Evolutionary conservation across 2,888 invertebrate species (phyloP).

Genomic region (Amorpha juglandis): DNA sequence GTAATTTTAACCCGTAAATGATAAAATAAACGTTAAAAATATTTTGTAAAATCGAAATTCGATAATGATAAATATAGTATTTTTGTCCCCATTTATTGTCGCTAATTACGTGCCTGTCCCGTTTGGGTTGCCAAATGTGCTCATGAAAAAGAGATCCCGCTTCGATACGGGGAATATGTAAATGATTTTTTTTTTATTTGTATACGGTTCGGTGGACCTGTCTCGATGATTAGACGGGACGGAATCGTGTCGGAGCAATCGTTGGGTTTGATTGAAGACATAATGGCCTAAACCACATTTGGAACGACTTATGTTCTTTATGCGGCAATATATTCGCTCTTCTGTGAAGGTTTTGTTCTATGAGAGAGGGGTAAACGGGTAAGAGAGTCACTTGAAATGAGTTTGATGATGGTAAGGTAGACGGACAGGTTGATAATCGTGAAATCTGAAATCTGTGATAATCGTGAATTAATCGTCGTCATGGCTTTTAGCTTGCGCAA

Average conservation of each 20-base stretch:
- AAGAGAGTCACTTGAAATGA: too few species aligned
- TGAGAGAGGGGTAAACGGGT: too few species aligned
- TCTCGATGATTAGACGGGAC: conserved; percentile 46
- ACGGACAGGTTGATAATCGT: too few species aligned
- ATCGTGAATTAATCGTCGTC: too few species aligned
- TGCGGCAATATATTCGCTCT: too few species aligned
- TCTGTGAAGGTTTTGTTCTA: too few species aligned
- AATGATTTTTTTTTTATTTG: conserved; percentile 60
- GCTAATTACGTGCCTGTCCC: conserved; percentile 14
- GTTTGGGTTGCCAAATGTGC: conserved; percentile 67
- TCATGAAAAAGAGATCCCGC: conserved; percentile 66
- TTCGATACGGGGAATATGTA: conserved; percentile 60
- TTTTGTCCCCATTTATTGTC: not conserved
- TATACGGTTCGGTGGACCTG: conserved; percentile 44
- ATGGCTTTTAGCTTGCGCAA: too few species aligned
- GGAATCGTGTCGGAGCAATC: conserved; percentile 28
- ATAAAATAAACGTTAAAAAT: too few species aligned
- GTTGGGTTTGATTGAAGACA: conserved; percentile 27
- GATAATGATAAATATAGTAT: not conserved
- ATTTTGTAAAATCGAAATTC: not conserved
- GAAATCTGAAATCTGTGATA: too few species aligned
- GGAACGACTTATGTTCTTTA: too few species aligned
- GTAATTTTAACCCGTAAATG: too few species aligned
- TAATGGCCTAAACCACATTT: not conserved
- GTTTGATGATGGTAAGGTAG: too few species aligned